Evolutionary conservation across 2,113 vertebrate species (phyloP).

Genomic region (Atractosteus spatula): DNA sequence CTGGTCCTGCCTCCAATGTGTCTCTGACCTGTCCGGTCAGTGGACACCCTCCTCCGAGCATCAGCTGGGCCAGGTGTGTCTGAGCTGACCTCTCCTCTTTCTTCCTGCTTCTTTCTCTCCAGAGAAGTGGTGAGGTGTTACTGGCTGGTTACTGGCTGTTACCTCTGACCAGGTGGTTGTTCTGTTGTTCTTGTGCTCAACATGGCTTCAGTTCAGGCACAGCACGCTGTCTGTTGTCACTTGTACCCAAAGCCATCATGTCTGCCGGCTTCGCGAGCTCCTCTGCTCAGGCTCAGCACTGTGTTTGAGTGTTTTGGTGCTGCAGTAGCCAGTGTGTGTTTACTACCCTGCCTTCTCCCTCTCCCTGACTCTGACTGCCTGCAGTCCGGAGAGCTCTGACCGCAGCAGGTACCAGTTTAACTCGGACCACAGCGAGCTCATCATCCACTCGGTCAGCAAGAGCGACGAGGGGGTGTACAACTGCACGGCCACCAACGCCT

Average conservation of each 20-base stretch:
- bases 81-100: not conserved
- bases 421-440: constrained; percentile 60
- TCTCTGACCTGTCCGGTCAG: constrained; percentile 57
- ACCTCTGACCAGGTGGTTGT: no score
- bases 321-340: constrained; percentile 8
- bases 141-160: no score
- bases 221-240: no score
- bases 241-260: no score
- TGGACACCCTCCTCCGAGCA: constrained; percentile 55
- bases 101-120: not conserved
- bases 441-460: constrained; percentile 45
- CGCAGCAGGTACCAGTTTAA: constrained; percentile 52
- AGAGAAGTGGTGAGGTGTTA: no score
- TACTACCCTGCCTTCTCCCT: not conserved
- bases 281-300: not conserved
- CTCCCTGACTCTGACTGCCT: not conserved
- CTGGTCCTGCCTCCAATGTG: constrained; percentile 52
- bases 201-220: not conserved
- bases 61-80: constrained; percentile 61
- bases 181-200: no score
- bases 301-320: not conserved
- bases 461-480: constrained; percentile 51
- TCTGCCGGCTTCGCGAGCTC: not conserved
- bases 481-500: constrained; percentile 59
- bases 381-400: constrained; percentile 47